Conservation (phyloP, 2,113 vertebrate species). For the Paradoxurus hermaphroditus region DNA sequence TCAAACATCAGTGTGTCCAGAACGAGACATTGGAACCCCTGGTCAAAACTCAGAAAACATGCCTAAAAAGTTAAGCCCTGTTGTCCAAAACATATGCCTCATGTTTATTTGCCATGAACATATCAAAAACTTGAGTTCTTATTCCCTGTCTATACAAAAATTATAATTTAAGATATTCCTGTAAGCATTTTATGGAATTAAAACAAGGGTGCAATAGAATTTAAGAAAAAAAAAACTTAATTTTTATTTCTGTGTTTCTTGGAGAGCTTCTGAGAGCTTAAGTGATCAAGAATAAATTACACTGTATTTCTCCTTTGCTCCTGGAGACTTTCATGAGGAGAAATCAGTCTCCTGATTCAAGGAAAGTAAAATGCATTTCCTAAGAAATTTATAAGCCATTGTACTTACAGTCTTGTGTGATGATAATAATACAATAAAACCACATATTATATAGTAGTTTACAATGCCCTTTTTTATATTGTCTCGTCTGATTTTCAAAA, state of each 20-base stretch:
- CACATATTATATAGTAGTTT: background rate
- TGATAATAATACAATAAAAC: background rate
- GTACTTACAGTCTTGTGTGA: background rate
- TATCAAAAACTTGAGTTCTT: background rate
- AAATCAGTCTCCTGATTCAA: background rate
- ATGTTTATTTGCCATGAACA: background rate
- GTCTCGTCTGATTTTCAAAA: background rate
- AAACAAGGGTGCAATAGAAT: background rate
- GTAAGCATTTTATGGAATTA: background rate
- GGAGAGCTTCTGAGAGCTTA: background rate
- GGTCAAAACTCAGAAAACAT: background rate
- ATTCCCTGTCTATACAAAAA: background rate
- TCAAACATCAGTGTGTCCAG: background rate
- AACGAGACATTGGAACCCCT: background rate
- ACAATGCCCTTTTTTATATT: background rate
- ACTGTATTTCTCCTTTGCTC: background rate
- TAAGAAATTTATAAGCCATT: background rate
- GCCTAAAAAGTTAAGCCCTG: background rate
- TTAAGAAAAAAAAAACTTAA: background rate
- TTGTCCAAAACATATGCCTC: background rate
- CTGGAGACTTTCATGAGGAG: background rate
- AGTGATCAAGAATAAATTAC: constrained; percentile 24
- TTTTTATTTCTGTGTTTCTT: background rate
- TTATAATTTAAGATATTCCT: background rate
- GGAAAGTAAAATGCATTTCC: background rate